phyloP scores from a whole-genome alignment of 2,797 vertebrate species.

The Semotilus atromaculatus region DNA sequence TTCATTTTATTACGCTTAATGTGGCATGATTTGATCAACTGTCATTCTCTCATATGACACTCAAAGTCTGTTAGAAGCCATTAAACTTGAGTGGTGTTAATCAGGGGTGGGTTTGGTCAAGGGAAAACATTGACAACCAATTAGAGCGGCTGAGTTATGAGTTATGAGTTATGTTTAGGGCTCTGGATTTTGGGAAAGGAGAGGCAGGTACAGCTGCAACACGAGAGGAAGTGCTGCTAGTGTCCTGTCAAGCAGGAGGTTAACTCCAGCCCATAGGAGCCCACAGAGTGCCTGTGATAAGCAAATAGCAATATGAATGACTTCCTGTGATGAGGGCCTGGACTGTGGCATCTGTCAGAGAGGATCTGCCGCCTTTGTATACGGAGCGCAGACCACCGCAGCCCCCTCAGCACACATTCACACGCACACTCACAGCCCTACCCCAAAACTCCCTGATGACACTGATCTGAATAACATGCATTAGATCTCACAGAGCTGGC shows the following conservation, averaged over 20 bases:
- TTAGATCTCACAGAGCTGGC: conserved; percentile 68
- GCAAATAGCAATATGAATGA: conserved; percentile 75
- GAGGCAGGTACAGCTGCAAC: conserved; percentile 62
- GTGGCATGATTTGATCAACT: conserved; percentile 40
- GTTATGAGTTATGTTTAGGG: conserved; percentile 27
- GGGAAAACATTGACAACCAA: conserved; percentile 40
- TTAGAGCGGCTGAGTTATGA: conserved; percentile 50
- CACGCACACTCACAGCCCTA: conserved; percentile 57
- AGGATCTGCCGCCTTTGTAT: conserved; percentile 53
- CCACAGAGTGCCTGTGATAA: conserved; percentile 67
- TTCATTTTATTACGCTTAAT: conserved; percentile 59
- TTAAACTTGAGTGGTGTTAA: conserved; percentile 21
- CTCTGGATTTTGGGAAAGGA: conserved; percentile 50
- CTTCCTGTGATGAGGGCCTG: conserved; percentile 79
- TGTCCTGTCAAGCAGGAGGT: conserved; percentile 50
- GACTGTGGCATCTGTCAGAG: conserved; percentile 79
- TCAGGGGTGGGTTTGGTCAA: neutral
- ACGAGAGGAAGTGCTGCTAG: conserved; percentile 55
- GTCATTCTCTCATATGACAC: conserved; percentile 21
- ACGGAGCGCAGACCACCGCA: conserved; percentile 49
- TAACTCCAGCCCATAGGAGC: conserved; percentile 61
- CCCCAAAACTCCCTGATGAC: conserved; percentile 68
- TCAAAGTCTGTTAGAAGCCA: neutral
- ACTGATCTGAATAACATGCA: conserved; percentile 75
- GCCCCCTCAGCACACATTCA: conserved; percentile 46